Conservation (phyloP, 2,113 vertebrate species). For the Nothocercus julius region DNA sequence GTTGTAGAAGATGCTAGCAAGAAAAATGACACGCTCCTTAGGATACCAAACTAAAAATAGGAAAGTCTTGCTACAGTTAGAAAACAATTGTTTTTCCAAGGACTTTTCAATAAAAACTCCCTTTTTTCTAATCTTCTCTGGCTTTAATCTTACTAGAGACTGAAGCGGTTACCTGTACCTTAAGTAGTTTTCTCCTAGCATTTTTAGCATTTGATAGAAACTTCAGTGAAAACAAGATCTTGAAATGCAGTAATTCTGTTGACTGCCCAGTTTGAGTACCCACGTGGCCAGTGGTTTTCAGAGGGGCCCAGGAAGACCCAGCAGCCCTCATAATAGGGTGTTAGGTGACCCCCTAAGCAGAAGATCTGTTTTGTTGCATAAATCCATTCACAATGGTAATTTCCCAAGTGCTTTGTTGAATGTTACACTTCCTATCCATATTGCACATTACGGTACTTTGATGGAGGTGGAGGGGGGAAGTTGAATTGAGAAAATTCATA, state of each 20-base stretch:
- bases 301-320: not conserved
- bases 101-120: not conserved
- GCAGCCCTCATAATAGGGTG: not conserved
- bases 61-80: not conserved
- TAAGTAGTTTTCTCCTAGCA: not conserved
- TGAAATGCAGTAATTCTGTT: not conserved
- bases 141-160: not conserved
- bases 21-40: not conserved
- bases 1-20: not conserved
- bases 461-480: too few relatives aligned
- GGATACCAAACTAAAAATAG: not conserved
- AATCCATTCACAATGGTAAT: not conserved
- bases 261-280: not conserved
- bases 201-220: not conserved
- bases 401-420: not conserved
- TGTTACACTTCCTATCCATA: accelerated
- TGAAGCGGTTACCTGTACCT: not conserved
- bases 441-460: accelerated
- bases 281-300: not conserved
- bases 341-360: not conserved
- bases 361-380: not conserved
- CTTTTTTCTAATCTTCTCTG: not conserved
- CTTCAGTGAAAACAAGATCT: not conserved
- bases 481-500: not conserved
- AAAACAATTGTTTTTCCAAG: not conserved